Percentiles rank a stretch among this genome's conserved stretches.
Conservation (phyloP, 2,797 vertebrate species). For the Esox masquinongy region DNA sequence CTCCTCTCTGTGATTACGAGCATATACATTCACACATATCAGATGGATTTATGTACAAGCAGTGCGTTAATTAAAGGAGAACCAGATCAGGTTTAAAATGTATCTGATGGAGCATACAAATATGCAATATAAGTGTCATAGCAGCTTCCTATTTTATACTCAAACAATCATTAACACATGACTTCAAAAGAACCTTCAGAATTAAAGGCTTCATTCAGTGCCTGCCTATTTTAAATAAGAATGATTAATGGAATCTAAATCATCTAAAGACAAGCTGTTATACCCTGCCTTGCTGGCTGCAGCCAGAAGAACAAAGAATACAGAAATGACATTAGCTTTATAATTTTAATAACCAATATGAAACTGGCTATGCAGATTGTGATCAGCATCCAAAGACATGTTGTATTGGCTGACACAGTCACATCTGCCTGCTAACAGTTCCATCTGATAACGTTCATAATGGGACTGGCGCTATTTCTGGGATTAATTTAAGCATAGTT, state of each 20-base stretch:
- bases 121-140: slow-evolving; percentile 20
- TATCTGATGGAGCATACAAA: slow-evolving; percentile 15
- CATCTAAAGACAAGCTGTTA: slow-evolving; percentile 27
- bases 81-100: slow-evolving; percentile 2
- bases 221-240: slow-evolving; percentile 26
- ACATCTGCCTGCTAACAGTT: neutral
- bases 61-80: slow-evolving; percentile 14
- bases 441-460: neutral
- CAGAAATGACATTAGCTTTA: slow-evolving; percentile 11
- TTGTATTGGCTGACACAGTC: neutral
- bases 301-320: slow-evolving; percentile 20
- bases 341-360: slow-evolving; percentile 13
- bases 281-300: slow-evolving; percentile 18
- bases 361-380: too few relatives aligned
- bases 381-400: too few relatives aligned
- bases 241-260: slow-evolving; percentile 33
- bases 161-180: slow-evolving; percentile 32
- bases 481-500: too few relatives aligned
- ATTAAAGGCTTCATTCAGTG: slow-evolving; percentile 35
- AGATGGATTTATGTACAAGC: neutral
- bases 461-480: neutral
- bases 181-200: slow-evolving; percentile 39
- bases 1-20: slow-evolving; percentile 2
- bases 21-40: neutral
- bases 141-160: slow-evolving; percentile 15